Percentiles rank a stretch among this genome's conserved stretches.
Conservation (phyloP, 2,797 vertebrate species). For the Leucoraja ocellata region DNA sequence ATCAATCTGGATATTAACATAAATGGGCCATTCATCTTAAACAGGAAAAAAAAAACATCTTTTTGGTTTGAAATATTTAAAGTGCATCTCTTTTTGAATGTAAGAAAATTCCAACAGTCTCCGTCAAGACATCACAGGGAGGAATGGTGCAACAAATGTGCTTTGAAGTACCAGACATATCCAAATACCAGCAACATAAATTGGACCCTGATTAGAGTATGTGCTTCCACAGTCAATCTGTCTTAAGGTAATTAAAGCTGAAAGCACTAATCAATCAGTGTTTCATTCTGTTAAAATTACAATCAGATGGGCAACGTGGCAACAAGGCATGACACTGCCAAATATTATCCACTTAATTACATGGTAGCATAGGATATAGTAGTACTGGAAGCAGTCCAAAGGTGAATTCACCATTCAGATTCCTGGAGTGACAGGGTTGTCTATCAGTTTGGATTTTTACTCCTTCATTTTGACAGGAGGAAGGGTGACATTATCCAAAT, state of each 20-base stretch:
- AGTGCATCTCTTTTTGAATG: neutral
- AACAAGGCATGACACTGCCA: conserved; percentile 49
- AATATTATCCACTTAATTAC: neutral
- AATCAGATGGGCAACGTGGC: conserved; percentile 62
- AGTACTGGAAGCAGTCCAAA: too few relatives aligned
- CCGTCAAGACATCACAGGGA: conserved; percentile 46
- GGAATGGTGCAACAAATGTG: conserved; percentile 50
- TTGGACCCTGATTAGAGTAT: conserved; percentile 59
- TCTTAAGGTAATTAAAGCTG: conserved; percentile 74
- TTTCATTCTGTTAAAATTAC: conserved; percentile 62
- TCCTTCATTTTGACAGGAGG: too few relatives aligned
- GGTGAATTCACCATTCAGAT: too few relatives aligned
- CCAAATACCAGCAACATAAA: conserved; percentile 59
- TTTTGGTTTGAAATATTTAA: conserved; percentile 1
- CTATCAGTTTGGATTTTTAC: too few relatives aligned
- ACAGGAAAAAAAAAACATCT: neutral
- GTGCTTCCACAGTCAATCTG: conserved; percentile 66
- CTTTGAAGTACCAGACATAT: conserved; percentile 51
- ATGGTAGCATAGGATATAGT: neutral
- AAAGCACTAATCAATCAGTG: conserved; percentile 64
- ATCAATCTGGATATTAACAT: neutral
- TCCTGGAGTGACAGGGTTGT: too few relatives aligned
- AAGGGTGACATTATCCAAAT: too few relatives aligned
- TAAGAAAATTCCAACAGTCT: conserved; percentile 41
- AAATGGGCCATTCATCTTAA: neutral